Conservation (phyloP, 2,888 invertebrate species). For the Proisotoma minuta region DNA sequence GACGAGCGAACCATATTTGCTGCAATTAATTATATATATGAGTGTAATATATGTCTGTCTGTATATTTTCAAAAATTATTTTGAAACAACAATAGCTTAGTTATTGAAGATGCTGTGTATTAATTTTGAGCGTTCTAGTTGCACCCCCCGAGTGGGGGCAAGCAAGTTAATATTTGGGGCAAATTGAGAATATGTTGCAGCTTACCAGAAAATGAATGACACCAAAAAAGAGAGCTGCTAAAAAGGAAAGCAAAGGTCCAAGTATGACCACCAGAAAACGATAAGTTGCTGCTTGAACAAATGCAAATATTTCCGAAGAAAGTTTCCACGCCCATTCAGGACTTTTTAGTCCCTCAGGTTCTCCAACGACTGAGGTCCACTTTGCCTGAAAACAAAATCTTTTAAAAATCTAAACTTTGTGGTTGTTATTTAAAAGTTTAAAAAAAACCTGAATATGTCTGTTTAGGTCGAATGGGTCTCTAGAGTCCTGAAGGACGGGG, state of each 20-base stretch:
- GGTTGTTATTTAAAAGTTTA: neutral
- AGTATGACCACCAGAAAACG: constrained; percentile 37
- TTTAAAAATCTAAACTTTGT: neutral
- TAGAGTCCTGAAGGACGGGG: neutral
- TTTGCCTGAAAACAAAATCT: constrained; percentile 24
- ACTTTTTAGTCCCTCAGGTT: constrained; percentile 39
- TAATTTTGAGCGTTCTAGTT: too few relatives aligned
- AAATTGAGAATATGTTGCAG: too few relatives aligned
- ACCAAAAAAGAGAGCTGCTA: constrained; percentile 38
- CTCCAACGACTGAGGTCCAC: constrained; percentile 40
- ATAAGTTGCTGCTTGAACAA: constrained; percentile 39
- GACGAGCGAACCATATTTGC: constrained; percentile 44
- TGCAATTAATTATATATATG: too few relatives aligned
- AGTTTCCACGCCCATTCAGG: constrained; percentile 42
- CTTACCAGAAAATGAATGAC: constrained; percentile 42
- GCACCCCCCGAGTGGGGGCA: too few relatives aligned
- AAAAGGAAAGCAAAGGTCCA: constrained; percentile 36
- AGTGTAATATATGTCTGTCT: too few relatives aligned
- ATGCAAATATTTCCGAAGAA: constrained; percentile 29
- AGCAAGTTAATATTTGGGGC: too few relatives aligned
- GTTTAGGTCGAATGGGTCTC: constrained; percentile 23
- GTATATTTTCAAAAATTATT: too few relatives aligned
- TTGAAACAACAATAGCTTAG: too few relatives aligned
- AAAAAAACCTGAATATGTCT: constrained; percentile 20
- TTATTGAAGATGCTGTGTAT: too few relatives aligned